A percentile compares a stretch with the other conserved stretches of the same genome.
These are phyloP conservation scores for Zootoca vivipara DNA, from an alignment of 2,113 vertebrate species.

Conservation along the genomic window DNA sequence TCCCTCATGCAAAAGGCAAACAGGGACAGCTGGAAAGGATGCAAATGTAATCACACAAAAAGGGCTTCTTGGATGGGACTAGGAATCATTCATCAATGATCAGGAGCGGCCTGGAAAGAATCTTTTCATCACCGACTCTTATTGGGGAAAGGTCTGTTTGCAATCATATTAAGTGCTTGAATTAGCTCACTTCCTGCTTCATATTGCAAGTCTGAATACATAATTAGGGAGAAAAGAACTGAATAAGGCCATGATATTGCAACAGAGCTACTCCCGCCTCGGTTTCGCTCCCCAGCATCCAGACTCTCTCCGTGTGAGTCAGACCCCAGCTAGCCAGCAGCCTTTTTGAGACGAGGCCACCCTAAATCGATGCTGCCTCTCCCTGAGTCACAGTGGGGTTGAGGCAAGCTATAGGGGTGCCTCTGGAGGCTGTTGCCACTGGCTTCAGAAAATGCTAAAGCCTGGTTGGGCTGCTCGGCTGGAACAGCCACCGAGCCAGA, in stretches of 20 bases:
- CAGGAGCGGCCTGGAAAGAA: background rate
- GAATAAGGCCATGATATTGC: background rate
- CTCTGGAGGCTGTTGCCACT: background rate
- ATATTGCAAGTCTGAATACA: background rate
- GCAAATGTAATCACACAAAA: background rate
- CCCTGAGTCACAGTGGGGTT: background rate
- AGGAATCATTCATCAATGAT: background rate
- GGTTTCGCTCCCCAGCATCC: background rate
- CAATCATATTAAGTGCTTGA: background rate
- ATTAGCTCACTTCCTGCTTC: background rate
- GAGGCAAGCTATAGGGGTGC: background rate
- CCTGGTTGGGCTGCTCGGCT: background rate
- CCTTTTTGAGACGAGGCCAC: background rate
- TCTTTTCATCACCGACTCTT: background rate
- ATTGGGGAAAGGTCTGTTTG: background rate
- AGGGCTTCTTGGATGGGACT: background rate
- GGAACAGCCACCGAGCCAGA: background rate
- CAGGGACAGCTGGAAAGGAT: too few relatives aligned
- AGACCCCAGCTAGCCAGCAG: background rate
- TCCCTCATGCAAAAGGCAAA: too few relatives aligned
- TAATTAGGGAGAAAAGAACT: background rate
- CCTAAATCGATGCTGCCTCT: background rate
- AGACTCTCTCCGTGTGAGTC: background rate
- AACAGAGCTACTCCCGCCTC: background rate
- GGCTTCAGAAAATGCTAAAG: background rate